Conservation (phyloP, 2,113 vertebrate species). For the Drymodes brunneopygia region DNA sequence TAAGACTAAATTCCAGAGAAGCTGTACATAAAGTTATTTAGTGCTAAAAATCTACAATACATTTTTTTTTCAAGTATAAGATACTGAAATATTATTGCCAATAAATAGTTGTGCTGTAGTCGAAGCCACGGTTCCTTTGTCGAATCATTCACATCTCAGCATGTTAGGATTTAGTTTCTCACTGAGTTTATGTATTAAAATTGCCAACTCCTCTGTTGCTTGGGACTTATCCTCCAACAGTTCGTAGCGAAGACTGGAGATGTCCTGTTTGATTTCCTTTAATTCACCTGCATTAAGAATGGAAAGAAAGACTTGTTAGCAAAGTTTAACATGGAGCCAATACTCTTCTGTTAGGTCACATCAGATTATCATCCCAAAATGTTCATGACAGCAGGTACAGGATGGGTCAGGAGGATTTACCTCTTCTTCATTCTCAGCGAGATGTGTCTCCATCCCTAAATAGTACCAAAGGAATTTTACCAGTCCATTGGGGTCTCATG, state of each 20-base stretch:
- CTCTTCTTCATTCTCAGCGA: not conserved
- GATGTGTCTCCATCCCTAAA: not conserved
- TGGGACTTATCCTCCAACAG: slow-evolving; percentile 88
- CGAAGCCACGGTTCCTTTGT: slow-evolving; percentile 6
- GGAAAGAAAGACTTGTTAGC: not conserved
- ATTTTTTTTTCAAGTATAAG: slow-evolving; percentile 77
- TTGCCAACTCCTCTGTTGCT: slow-evolving; percentile 83
- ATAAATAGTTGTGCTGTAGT: slow-evolving; percentile 73
- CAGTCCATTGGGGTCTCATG: not conserved
- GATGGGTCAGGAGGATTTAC: not conserved
- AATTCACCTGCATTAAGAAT: slow-evolving; percentile 77
- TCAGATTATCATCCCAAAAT: not conserved
- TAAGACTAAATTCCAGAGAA: slow-evolving; percentile 64
- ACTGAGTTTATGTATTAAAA: slow-evolving; percentile 86
- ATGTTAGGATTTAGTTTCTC: slow-evolving; percentile 79
- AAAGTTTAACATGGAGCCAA: not conserved
- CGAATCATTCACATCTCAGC: slow-evolving; percentile 72
- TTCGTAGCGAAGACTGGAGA: slow-evolving; percentile 89
- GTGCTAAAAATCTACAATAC: slow-evolving; percentile 70
- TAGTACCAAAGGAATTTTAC: not conserved
- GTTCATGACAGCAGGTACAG: not conserved
- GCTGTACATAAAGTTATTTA: slow-evolving; percentile 71
- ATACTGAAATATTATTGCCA: slow-evolving; percentile 81
- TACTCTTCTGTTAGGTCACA: not conserved
- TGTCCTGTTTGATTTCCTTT: slow-evolving; percentile 92